phyloP scores from a whole-genome alignment of 1,140 invertebrate genomes.

The Panagrolaimus sp. region DNA sequence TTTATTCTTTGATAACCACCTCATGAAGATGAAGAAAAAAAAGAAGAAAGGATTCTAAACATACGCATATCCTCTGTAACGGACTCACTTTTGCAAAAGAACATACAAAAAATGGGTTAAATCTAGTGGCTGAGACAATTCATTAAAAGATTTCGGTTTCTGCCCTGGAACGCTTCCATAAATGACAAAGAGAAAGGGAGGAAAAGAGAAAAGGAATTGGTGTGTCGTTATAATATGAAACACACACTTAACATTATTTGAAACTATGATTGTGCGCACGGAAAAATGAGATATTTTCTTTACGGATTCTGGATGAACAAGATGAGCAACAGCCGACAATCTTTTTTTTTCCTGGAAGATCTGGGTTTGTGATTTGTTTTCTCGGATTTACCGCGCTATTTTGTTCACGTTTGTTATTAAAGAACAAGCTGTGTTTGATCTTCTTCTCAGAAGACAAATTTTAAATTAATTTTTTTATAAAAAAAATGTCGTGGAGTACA shows the following conservation, averaged over 20 bases:
- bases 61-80: too few relatives aligned
- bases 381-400: not conserved
- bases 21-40: too few relatives aligned
- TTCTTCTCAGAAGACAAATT: not conserved
- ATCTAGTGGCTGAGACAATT: conserved; percentile 7
- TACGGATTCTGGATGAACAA: conserved; percentile 2
- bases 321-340: not conserved
- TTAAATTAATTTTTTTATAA: not conserved
- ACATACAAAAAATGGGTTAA: not conserved
- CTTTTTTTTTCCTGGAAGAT: not conserved
- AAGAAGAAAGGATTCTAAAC: too few relatives aligned
- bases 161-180: conserved; percentile 8
- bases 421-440: too few relatives aligned
- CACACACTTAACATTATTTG: not conserved
- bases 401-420: not conserved
- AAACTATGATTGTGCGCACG: not conserved
- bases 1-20: too few relatives aligned
- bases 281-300: not conserved
- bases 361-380: conserved; percentile 14
- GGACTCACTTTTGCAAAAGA: too few relatives aligned
- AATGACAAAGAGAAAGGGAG: not conserved
- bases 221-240: not conserved
- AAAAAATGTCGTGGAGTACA: conserved; percentile 6
- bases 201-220: not conserved
- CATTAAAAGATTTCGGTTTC: conserved; percentile 12